These are phyloP conservation scores for Drosophila ercepeae DNA, from an alignment of 1,140 invertebrate genomes.

Conservation along the genomic window DNA sequence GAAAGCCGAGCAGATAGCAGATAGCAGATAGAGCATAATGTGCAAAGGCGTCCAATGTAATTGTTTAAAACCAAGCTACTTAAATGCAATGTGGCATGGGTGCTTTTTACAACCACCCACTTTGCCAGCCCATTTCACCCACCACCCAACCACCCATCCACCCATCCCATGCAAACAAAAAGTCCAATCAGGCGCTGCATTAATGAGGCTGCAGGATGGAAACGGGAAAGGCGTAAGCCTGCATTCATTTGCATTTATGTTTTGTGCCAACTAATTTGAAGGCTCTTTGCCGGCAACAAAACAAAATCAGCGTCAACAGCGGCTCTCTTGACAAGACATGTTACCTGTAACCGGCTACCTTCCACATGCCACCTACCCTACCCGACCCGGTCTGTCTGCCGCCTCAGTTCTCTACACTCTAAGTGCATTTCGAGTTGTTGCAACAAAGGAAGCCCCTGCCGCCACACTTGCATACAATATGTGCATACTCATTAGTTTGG, in stretches of 20 bases:
- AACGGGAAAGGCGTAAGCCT: constrained; percentile 4
- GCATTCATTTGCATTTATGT: constrained; percentile 81
- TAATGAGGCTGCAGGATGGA: constrained; percentile 54
- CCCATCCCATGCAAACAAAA: constrained; percentile 61
- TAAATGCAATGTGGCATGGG: constrained; percentile 58
- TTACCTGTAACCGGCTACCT: constrained; percentile 17
- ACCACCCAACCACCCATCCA: not conserved
- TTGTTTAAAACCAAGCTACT: constrained; percentile 78
- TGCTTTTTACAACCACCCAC: not conserved
- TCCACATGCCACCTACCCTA: not conserved
- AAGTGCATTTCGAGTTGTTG: constrained; percentile 72
- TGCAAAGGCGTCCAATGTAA: constrained; percentile 78
- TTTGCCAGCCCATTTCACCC: not conserved
- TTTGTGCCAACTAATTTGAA: constrained; percentile 81
- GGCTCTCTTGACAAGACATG: constrained; percentile 52
- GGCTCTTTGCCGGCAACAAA: constrained; percentile 65
- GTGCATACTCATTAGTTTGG: constrained; percentile 80
- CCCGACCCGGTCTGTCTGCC: not conserved
- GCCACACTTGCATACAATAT: constrained; percentile 74
- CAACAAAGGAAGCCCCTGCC: constrained; percentile 37
- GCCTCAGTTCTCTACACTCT: constrained; percentile 22
- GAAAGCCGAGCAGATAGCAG: constrained; percentile 29
- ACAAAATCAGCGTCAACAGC: constrained; percentile 74
- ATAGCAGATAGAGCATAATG: constrained; percentile 58
- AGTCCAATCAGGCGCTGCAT: constrained; percentile 77